Evolutionary conservation across 2,888 invertebrate species (phyloP).

Genomic region (Chirona hameri): DNA sequence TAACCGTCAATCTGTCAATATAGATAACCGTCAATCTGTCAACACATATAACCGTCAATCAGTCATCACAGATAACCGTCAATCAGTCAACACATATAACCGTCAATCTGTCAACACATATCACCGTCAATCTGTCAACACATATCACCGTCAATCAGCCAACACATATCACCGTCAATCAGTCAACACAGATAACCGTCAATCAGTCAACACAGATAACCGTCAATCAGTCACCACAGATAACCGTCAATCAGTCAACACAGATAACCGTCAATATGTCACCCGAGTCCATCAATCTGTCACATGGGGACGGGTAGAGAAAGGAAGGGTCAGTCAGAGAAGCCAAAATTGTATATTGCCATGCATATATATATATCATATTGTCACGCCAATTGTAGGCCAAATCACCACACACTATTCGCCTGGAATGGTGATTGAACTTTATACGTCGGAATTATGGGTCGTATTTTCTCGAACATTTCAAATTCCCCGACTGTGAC

Average conservation of each 20-base stretch:
- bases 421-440: no score
- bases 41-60: not conserved
- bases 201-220: not conserved
- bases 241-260: no score
- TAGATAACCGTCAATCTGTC: not conserved
- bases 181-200: not conserved
- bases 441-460: no score
- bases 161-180: not conserved
- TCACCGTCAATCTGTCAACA: conserved; percentile 55
- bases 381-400: no score
- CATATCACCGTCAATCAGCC: not conserved
- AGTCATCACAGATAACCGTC: not conserved
- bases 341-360: no score
- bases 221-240: not conserved
- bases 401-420: no score
- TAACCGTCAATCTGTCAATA: not conserved
- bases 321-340: no score
- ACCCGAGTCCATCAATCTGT: not conserved
- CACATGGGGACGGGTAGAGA: no score
- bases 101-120: conserved; percentile 50
- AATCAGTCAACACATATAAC: not conserved
- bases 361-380: no score
- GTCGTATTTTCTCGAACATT: no score
- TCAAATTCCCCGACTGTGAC: no score
- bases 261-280: no score